Evolutionary conservation across 2,113 vertebrate species (phyloP), one percentile per base, ranked within the genome.

Genomic region (Chamaea fasciata): DNA sequence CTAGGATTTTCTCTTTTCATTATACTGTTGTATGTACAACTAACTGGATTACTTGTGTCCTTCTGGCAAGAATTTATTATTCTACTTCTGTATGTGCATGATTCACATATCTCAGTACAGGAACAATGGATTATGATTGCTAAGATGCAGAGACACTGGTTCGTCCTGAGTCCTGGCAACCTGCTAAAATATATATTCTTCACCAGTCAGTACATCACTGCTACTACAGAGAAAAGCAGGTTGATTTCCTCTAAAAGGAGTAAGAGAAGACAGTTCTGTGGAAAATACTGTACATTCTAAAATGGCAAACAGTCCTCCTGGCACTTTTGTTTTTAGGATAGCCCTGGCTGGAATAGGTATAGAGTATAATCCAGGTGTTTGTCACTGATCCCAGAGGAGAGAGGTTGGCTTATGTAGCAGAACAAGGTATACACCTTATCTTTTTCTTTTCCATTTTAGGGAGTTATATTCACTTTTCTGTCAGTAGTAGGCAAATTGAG

Each of bases 111-210:
- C 30, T 80, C 63, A 82, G 67, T 15, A 39, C 26, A 77, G 86
- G 79, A 97, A 88, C 85, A 93, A 92, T 88, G 63, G 68, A 33
- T 83, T 83, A 3, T 91, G 90, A 95, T 88, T 94, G 75, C 71
- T 93, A 23, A 93, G 35, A 77, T 80, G 41, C 79, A 77, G 75
- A 86, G 28, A n/a, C 11, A 37, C 7, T 81, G 35, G 19, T 57
- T 77, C 35, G 65, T 71, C 74, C 70, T 35, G 44, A 87, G 39
- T 68, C 31, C 70, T 85, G 42, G 44, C 41, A 88, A 60, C 17
- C 15, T 1, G 7, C n/a, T 94, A 78, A 85, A 91, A 95, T 73
- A 67, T 6, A 30, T 53, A 39, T 80, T 82, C 55, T 90, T 90
- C 63, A 62, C 11, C 21, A 52, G 28, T 52, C 64, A 62, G 47